Conservation (phyloP, 1,140 invertebrate genomes). For the Drosophila bifasciata region DNA sequence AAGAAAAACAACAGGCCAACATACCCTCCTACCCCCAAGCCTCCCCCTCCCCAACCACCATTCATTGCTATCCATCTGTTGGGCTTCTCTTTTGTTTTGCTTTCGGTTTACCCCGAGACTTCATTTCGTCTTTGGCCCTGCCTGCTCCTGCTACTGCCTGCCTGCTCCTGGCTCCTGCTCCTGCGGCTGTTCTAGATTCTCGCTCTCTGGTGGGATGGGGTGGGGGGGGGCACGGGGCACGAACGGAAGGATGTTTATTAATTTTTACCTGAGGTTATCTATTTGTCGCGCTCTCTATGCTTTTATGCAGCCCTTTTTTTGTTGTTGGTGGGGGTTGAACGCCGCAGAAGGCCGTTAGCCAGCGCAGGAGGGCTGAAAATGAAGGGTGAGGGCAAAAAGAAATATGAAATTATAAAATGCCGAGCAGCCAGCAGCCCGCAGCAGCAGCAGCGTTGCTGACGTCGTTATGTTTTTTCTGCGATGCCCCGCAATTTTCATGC, state of each 20-base stretch:
- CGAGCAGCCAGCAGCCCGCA: background rate
- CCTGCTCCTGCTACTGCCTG: too few species aligned
- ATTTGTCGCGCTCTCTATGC: constrained; percentile 71
- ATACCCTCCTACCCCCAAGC: background rate
- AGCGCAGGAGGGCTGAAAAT: background rate
- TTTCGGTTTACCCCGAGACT: constrained; percentile 34
- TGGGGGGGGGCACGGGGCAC: background rate
- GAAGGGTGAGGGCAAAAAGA: constrained; percentile 1
- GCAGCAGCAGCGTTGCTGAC: constrained; percentile 33
- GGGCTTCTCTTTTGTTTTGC: constrained; percentile 43
- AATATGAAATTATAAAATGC: constrained; percentile 39
- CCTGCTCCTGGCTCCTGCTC: too few species aligned
- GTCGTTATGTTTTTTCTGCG: constrained; percentile 44
- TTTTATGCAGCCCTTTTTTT: constrained; percentile 64
- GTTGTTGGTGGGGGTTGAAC: constrained; percentile 43
- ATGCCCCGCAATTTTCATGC: constrained; percentile 73
- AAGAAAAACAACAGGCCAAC: constrained; percentile 64
- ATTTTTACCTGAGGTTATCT: constrained; percentile 82
- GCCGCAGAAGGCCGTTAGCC: background rate
- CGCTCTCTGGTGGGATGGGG: background rate
- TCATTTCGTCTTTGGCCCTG: constrained; percentile 21
- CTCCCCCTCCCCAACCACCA: background rate
- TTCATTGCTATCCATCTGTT: constrained; percentile 5
- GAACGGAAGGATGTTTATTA: constrained; percentile 70
- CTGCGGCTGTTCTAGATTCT: constrained; percentile 26